A percentile compares a stretch with the other conserved stretches of the same genome.
Evolutionary conservation across 1,140 invertebrate genomes (phyloP).

Genomic region (Scaptomyza graminum): DNA sequence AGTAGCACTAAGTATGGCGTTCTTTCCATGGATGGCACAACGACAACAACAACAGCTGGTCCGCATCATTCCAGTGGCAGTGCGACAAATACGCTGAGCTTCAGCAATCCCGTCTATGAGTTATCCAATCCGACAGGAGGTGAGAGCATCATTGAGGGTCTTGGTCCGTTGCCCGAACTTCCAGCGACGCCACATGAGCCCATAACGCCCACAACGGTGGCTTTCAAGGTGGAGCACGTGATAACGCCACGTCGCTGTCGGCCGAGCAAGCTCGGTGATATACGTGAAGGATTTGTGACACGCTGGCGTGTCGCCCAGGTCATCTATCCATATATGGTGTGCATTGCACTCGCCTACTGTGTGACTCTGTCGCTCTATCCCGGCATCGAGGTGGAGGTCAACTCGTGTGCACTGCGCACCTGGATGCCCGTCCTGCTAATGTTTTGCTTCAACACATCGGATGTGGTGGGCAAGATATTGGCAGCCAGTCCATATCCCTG

Average conservation of each 20-base stretch:
- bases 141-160: conserved; percentile 83
- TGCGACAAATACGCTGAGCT: conserved; percentile 68
- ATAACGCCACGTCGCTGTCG: conserved; percentile 87
- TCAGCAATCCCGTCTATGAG: conserved; percentile 92
- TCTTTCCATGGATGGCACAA: conserved; percentile 81
- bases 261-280: conserved; percentile 81
- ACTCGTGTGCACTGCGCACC: conserved; percentile 90
- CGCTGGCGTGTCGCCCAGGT: conserved; percentile 91
- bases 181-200: conserved; percentile 80
- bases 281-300: conserved; percentile 86
- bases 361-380: conserved; percentile 95
- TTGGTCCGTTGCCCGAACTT: conserved; percentile 79
- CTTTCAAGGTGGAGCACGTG: conserved; percentile 92
- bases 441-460: conserved; percentile 93
- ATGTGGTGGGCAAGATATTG: conserved; percentile 94
- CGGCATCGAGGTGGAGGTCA: conserved; percentile 94
- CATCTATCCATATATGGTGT: conserved; percentile 95
- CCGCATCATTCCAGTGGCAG: conserved; percentile 36
- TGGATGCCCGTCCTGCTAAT: conserved; percentile 97
- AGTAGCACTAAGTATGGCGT: conserved; percentile 75
- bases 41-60: conserved; percentile 77
- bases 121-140: conserved; percentile 86
- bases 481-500: conserved; percentile 92
- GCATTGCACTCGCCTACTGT: conserved; percentile 93
- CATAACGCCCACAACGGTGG: conserved; percentile 76